Percentiles rank a stretch among this genome's conserved stretches.
Conservation (phyloP, 1,140 invertebrate genomes). For the Drosophila eugracilis region DNA sequence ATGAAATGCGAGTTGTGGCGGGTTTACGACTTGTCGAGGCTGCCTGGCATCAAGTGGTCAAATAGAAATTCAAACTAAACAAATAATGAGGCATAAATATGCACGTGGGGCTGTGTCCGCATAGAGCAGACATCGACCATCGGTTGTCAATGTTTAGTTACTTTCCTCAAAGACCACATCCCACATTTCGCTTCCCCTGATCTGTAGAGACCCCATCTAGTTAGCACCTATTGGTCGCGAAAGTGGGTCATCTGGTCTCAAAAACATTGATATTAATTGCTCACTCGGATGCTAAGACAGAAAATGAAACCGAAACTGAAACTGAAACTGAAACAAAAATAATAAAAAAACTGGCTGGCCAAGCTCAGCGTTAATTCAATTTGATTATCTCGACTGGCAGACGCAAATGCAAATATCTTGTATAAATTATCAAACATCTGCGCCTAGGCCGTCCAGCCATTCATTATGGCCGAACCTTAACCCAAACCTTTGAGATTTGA, state of each 20-base stretch:
- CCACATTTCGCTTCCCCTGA: background rate
- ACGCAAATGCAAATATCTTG: conserved; percentile 72
- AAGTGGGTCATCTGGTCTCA: conserved; percentile 66
- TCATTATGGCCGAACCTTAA: conserved; percentile 52
- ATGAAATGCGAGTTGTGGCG: conserved; percentile 49
- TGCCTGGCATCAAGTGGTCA: conserved; percentile 43
- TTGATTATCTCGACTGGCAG: conserved; percentile 55
- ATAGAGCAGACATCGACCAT: conserved; percentile 33
- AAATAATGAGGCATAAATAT: conserved; percentile 83
- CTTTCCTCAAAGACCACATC: conserved; percentile 50
- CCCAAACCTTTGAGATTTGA: conserved; percentile 39
- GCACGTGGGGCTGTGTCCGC: conserved; percentile 52
- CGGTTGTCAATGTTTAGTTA: conserved; percentile 39
- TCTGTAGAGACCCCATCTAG: conserved; percentile 35
- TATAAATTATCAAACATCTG: conserved; percentile 66
- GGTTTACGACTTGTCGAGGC: conserved; percentile 52
- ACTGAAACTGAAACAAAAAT: too few species aligned
- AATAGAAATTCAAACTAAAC: conserved; percentile 79
- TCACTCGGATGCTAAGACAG: conserved; percentile 14
- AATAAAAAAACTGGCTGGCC: conserved; percentile 24
- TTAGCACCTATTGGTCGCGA: conserved; percentile 70
- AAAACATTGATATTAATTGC: conserved; percentile 47
- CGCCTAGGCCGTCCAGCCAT: conserved; percentile 46
- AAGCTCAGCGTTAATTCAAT: conserved; percentile 66
- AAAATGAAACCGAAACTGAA: conserved; percentile 38